phyloP scores from a whole-genome alignment of 2,797 vertebrate species.

The Anabas testudineus region DNA sequence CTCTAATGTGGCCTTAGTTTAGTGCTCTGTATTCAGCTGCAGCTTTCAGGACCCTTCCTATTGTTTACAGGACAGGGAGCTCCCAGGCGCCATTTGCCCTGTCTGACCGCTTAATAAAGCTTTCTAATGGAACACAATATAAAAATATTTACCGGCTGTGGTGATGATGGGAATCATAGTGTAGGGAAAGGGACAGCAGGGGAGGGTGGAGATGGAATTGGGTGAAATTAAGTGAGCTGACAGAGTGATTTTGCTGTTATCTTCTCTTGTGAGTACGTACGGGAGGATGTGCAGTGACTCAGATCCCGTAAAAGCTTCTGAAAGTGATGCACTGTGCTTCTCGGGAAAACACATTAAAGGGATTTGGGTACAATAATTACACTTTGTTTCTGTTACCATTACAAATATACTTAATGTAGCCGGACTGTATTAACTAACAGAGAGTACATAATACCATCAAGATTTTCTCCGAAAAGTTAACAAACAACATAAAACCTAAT shows the following conservation, averaged over 20 bases:
- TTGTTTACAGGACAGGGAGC: conserved; percentile 85
- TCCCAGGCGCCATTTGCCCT: conserved; percentile 80
- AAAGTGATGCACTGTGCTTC: conserved; percentile 27
- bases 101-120: conserved; percentile 82
- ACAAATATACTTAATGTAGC: not conserved
- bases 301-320: conserved; percentile 38
- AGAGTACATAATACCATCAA: not conserved
- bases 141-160: conserved; percentile 85
- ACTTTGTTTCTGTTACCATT: not conserved
- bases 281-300: conserved; percentile 47
- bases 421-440: not conserved
- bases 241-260: conserved; percentile 58
- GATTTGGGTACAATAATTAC: not conserved
- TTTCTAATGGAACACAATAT: conserved; percentile 85
- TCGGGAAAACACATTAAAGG: conserved; percentile 11
- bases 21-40: conserved; percentile 68
- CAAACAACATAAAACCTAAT: not conserved
- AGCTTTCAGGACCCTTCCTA: conserved; percentile 78
- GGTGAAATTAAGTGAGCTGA: conserved; percentile 55
- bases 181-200: conserved; percentile 37
- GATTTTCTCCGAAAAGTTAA: not conserved
- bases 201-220: conserved; percentile 17
- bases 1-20: conserved; percentile 79
- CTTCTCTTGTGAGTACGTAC: conserved; percentile 44
- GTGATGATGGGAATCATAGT: conserved; percentile 61